Evolutionary conservation across 2,797 vertebrate genomes (phyloP).

Genomic region (Urocyon cinereoargenteus): DNA sequence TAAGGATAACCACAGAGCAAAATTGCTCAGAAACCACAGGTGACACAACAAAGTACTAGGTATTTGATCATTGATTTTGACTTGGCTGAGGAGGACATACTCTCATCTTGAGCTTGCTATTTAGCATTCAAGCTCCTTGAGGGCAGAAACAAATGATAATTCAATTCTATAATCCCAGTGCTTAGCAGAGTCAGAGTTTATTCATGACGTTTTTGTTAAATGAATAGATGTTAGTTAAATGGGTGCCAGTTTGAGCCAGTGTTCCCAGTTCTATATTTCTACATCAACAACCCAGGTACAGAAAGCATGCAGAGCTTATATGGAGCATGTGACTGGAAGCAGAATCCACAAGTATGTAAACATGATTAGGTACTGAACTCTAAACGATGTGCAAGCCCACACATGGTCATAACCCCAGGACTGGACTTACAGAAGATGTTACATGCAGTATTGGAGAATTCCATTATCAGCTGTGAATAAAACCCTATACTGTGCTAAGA

Average conservation of each 20-base stretch:
- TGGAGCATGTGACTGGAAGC: not conserved
- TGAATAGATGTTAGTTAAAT: not conserved
- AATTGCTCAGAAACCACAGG: not conserved
- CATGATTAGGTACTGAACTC: not conserved
- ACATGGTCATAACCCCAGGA: accelerated
- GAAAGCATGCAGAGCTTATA: not conserved
- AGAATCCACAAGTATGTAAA: not conserved
- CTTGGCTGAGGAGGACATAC: not conserved
- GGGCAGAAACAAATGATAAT: not conserved
- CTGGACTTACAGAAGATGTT: not conserved
- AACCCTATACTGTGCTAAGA: not conserved
- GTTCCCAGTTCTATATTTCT: not conserved
- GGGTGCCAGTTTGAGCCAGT: not conserved
- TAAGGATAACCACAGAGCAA: not conserved
- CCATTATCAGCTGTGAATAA: not conserved
- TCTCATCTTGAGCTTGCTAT: not conserved
- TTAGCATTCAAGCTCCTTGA: not conserved
- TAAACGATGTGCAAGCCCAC: not conserved
- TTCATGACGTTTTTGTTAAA: not conserved
- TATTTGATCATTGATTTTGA: not conserved
- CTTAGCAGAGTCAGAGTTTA: not conserved
- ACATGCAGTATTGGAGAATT: not conserved
- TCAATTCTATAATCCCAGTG: not conserved
- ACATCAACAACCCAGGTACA: not conserved
- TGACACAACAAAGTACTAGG: not conserved